phyloP scores from a whole-genome alignment of 2,888 invertebrate species.

The Tetrapedia diversipes region DNA sequence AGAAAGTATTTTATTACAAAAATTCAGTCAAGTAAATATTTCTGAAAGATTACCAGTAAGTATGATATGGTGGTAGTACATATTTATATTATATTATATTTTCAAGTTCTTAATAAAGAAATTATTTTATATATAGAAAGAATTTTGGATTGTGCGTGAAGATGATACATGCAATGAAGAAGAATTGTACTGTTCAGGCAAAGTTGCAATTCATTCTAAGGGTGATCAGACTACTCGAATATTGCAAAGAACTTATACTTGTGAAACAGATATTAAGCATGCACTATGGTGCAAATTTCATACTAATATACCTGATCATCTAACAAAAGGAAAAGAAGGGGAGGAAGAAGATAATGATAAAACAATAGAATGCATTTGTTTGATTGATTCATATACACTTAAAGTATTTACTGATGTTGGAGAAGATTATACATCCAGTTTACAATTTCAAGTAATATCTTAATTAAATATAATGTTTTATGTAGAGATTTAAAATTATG shows the following conservation, averaged over 20 bases:
- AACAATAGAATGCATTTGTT: conserved; percentile 87
- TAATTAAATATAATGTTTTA: conserved; percentile 6
- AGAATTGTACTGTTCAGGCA: conserved; percentile 93
- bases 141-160: conserved; percentile 83
- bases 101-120: conserved; percentile 1
- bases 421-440: conserved; percentile 91
- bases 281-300: conserved; percentile 89
- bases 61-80: conserved; percentile 17
- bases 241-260: conserved; percentile 87
- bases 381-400: conserved; percentile 90
- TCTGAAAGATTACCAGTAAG: conserved; percentile 84
- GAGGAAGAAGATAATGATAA: conserved; percentile 84
- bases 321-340: conserved; percentile 83
- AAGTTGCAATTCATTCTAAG: conserved; percentile 87
- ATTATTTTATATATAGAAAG: conserved; percentile 71
- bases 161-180: conserved; percentile 87
- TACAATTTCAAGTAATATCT: conserved; percentile 86
- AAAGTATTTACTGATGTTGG: conserved; percentile 91
- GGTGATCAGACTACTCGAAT: conserved; percentile 75
- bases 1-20: conserved; percentile 88
- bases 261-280: conserved; percentile 92
- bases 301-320: conserved; percentile 83
- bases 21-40: conserved; percentile 90
- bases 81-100: conserved; percentile 11
- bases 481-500: conserved; percentile 6